Base-by-base conservation (phyloP, 2,797 vertebrate genomes). In the Etheostoma nigrum region DNA sequence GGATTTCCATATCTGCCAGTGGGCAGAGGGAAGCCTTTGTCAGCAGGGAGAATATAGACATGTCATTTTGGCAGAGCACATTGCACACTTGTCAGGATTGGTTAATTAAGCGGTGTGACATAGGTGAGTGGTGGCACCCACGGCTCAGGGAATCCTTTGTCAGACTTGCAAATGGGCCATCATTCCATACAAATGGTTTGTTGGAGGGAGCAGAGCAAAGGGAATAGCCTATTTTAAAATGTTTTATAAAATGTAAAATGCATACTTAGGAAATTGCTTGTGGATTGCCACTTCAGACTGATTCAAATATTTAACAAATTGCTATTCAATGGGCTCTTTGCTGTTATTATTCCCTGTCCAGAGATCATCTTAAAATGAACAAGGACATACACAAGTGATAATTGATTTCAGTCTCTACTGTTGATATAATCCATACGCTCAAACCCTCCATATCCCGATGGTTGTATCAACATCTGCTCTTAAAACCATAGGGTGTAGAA, bases 91-190 rank as follows among this genome's bases (percentile, higher is more conserved):
- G 67, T 83, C 78, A 84, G 61, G 67, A 70, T 87, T 75, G 63
- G 72, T 74, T 86, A 82, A 85, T 79, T 75, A 73, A 75, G 63
- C 10, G 8, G 9, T 8, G 36, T 73, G 71, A 87, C 70, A 72
- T n/a, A 81, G 68, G 72, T 88, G 73, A 86, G 62, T 4, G 40
- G 72, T 57, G 73, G 67, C 58, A 79, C 78, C 64, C 70, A 49
- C 67, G 23, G 27, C 60, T 83, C 70, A 78, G 62, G 74, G 82
- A 82, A 76, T 79, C 68, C 70, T 83, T 59, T 48, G 53, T 74
- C 45, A 65, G 74, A 77, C 8, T 15, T 57, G 68, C 57, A 70
- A 62, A 80, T 42, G 42, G 67, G 19, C 49, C 54, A 11, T 68
- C 57, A 23, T 23, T 23, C 21, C 21, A 71, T 66, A 55, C 33